Evolutionary conservation across 2,888 invertebrate species (phyloP), one percentile per base, ranked within the genome.

Genomic region (Coelinius sp.): DNA sequence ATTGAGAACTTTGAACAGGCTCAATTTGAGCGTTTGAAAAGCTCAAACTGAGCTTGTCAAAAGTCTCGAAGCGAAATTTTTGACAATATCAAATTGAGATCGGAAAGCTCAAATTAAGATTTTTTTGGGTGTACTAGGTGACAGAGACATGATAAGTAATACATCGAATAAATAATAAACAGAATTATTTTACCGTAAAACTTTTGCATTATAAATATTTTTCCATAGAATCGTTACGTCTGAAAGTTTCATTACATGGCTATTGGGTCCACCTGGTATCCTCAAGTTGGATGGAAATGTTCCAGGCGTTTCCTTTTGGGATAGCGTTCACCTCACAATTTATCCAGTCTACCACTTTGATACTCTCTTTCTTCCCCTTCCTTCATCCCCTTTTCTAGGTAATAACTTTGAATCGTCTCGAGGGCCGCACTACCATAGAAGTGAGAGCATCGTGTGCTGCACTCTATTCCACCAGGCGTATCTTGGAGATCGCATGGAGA

Each of bases 351-450:
- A 59, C 31, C 59, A 59, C 59, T 59, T 59, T 59, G 59, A 59
- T 59, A 59, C 59, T 59, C 59, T 59, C 35, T 59, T 59, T 59
- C 59, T 56, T 7, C n/a, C 38, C 2, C 20, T 22, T 20, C 20
- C 31, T 62, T 35, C 20, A 1, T 4, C 17, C 38, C 41, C n/a
- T 63, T 41, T 41, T 20, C 38, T n/a, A 5, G 63, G 63, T 41
- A 63, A 41, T 63, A 63, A 63, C 41, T 63, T 63, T 63, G 63
- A 63, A 63, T 63, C 63, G 63, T 63, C 63, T 63, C 63, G 41
- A 38, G 63, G 63, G 63, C 63, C 63, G 24, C 41, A 63, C 63
- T 41, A 59, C 59, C 35, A 35, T 41, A 38, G 63, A 63, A 24
- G 63, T 41, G 41, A 63, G 20, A 41, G 63, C 24, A 22, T 41